Base-by-base conservation (phyloP, 2,113 vertebrate species). In the Cyprinus carpio region DNA sequence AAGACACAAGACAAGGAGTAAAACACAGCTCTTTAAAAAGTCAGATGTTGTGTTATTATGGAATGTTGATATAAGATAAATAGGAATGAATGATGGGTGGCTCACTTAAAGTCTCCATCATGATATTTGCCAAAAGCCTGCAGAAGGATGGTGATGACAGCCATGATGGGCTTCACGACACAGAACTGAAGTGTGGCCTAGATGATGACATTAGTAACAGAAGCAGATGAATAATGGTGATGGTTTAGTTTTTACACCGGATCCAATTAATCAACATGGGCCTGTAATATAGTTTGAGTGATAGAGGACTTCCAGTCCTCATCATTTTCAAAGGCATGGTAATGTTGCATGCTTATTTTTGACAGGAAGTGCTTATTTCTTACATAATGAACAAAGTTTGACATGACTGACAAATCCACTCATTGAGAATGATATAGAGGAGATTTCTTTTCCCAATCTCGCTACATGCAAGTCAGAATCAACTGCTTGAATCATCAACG, bases 181-280 rank as follows among this genome's bases (percentile, higher is more conserved):
- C 98, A 99, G 95, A 99, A 99, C 94, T 99, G 98, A 87, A 99
- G 95, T 0, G 97, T 99, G 18, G 97, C 98, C 97, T 99, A 92
- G 86, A 89, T 87, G 84, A 89, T 40, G 43, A 40, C 40, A 40
- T 40, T 40, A 40, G 54, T 15, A 84, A 85, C 6, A 6, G 37
- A 78, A 71, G 23, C 37, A 43, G 8, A 81, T 77, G 1, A n/a
- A 23, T 51, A 56, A 20, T 11, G 2, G 15, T 15, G 40, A 40
- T 43, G 72, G n/a, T 75, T 49, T 46, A 12, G 43, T 46, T 46
- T 46, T 46, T 46, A 46, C 43, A 11, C 11, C 3, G 11, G 10
- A 3, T 46, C 25, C 12, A 16, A 51, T 75, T 51, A 75, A n/a
- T 60, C 10, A 78, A 12, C 54, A 79, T 8, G 29, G 5, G 15